Percentiles rank a stretch among this genome's conserved stretches.
These are phyloP conservation scores for Eulemur rubriventer DNA, from an alignment of 2,797 vertebrate species.

Conservation along the genomic window DNA sequence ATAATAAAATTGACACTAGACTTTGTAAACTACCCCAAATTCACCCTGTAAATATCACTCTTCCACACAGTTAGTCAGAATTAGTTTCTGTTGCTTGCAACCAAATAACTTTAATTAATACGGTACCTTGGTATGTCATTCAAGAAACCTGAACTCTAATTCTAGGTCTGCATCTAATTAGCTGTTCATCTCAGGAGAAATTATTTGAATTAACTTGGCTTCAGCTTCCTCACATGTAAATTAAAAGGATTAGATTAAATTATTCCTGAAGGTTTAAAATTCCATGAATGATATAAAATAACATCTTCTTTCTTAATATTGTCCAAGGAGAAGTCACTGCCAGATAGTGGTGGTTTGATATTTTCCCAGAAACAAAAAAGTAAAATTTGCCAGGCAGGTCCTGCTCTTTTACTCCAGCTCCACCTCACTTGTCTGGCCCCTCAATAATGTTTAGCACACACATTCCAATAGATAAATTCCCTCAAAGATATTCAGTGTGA, in stretches of 20 bases:
- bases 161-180: neutral
- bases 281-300: neutral
- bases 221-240: neutral
- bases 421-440: neutral
- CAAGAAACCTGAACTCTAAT: neutral
- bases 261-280: conserved; percentile 38
- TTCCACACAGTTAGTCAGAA: neutral
- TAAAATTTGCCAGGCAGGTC: neutral
- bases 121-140: neutral
- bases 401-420: neutral
- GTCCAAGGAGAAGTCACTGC: neutral
- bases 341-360: neutral
- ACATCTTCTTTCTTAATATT: neutral
- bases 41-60: neutral
- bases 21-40: neutral
- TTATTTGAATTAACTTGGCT: conserved; percentile 7
- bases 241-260: conserved; percentile 40
- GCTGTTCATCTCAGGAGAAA: conserved; percentile 24
- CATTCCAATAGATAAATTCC: neutral
- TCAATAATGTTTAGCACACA: neutral
- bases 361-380: neutral
- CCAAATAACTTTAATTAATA: neutral
- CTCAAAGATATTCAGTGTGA: neutral
- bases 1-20: neutral
- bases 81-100: neutral